phyloP scores from a whole-genome alignment of 2,113 vertebrate genomes.

The Thomomys bottae region DNA sequence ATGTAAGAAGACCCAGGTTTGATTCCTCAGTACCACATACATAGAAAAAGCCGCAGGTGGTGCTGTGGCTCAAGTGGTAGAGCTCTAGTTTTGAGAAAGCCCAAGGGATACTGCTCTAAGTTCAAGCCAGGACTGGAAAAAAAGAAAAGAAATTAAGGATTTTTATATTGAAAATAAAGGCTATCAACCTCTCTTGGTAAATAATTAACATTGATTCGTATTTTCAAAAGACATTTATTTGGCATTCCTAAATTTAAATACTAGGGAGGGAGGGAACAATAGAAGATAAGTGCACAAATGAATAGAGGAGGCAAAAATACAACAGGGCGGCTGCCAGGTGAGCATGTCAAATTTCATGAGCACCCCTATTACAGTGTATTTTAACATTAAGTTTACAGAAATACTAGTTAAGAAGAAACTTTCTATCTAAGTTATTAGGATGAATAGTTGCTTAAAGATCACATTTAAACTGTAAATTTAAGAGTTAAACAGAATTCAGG shows the following conservation, averaged over 20 bases:
- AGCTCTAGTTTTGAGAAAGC: no score
- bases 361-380: background rate
- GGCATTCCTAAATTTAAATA: conserved; percentile 57
- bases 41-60: no score
- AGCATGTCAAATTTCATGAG: background rate
- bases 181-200: conserved; percentile 11
- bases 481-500: background rate
- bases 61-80: no score
- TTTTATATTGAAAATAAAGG: background rate
- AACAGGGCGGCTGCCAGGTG: background rate
- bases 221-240: conserved; percentile 48
- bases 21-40: no score
- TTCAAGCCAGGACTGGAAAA: no score
- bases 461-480: background rate
- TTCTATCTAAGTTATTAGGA: background rate
- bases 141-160: no score
- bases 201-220: conserved; percentile 14
- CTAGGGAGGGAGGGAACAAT: background rate
- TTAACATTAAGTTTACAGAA: background rate
- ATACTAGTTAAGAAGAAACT: background rate
- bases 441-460: background rate
- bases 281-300: background rate
- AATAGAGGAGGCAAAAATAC: background rate
- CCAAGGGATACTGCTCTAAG: no score
- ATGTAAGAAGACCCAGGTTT: no score